Conservation (phyloP, 2,113 vertebrate species). For the Sprattus sprattus region DNA sequence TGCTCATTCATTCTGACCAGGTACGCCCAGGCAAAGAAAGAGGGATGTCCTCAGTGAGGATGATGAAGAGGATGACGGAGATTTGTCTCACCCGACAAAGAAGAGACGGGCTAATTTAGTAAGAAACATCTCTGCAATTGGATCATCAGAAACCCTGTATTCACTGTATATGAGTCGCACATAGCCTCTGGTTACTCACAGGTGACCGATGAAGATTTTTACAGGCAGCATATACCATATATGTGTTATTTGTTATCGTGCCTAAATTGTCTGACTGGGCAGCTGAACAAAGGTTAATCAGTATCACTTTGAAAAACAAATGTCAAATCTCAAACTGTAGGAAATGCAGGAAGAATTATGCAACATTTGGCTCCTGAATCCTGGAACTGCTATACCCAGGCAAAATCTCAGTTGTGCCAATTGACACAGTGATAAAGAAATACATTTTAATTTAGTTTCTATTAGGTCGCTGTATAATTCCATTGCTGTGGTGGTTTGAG, state of each 20-base stretch:
- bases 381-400: neutral
- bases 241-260: neutral
- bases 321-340: neutral
- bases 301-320: neutral
- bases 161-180: neutral
- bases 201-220: neutral
- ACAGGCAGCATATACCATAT: neutral
- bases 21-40: conserved; percentile 59
- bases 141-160: neutral
- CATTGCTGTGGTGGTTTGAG: neutral
- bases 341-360: neutral
- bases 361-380: neutral
- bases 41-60: conserved; percentile 60
- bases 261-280: neutral
- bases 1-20: neutral
- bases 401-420: neutral
- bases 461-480: neutral
- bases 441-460: neutral
- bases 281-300: neutral
- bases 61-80: conserved; percentile 46
- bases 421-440: neutral
- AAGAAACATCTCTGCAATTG: neutral
- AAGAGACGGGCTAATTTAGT: conserved; percentile 67
- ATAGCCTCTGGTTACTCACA: neutral
- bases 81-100: conserved; percentile 66